phyloP scores from a whole-genome alignment of 1,140 invertebrate species.

The Tetraneura akinire region DNA sequence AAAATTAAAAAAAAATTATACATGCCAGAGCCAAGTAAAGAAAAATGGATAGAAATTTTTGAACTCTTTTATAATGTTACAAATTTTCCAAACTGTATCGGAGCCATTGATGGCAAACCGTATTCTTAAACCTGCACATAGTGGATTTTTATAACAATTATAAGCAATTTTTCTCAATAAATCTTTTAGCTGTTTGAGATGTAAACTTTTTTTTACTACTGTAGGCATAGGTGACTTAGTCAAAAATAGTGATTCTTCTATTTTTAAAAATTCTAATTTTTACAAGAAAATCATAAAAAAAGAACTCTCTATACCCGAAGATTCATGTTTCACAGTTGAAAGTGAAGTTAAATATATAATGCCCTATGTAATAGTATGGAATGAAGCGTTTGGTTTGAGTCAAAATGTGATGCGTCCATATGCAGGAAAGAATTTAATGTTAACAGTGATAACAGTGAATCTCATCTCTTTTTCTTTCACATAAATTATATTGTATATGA shows the following conservation, averaged over 20 bases:
- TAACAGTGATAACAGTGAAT: too few species aligned
- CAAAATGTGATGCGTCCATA: conserved; percentile 57
- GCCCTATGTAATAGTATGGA: conserved; percentile 55
- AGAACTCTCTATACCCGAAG: conserved; percentile 18
- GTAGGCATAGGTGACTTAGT: conserved; percentile 51
- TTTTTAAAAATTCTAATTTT: conserved; percentile 36
- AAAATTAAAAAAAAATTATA: conserved; percentile 43
- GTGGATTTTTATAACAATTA: conserved; percentile 53
- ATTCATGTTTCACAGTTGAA: background rate
- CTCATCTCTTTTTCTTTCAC: too few species aligned
- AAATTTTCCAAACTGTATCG: conserved; percentile 37
- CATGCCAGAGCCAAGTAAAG: conserved; percentile 49
- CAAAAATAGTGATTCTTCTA: conserved; percentile 51
- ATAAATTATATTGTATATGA: too few species aligned
- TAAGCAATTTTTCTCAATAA: conserved; percentile 51
- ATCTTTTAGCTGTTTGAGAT: conserved; percentile 42
- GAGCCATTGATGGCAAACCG: conserved; percentile 35
- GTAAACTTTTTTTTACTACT: conserved; percentile 49
- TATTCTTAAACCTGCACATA: conserved; percentile 44
- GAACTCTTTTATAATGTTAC: conserved; percentile 9
- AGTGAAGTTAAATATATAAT: background rate
- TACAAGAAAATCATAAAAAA: background rate
- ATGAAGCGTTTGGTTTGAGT: conserved; percentile 60
- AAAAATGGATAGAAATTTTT: conserved; percentile 50
- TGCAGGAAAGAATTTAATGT: conserved; percentile 48